phyloP scores from a whole-genome alignment of 2,797 vertebrate species.

The Xenops minutus region DNA sequence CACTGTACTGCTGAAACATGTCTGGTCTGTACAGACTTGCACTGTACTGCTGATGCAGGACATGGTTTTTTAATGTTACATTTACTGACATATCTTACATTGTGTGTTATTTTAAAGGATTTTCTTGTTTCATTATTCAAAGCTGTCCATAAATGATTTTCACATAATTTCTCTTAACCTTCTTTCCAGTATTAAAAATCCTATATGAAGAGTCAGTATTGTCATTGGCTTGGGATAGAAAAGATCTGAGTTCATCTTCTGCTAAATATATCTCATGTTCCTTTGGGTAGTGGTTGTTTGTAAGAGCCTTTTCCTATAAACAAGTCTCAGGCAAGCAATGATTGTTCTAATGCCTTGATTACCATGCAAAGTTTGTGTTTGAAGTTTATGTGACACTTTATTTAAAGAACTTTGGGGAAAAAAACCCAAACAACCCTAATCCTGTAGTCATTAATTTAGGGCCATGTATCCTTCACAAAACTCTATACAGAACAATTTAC shows the following conservation, averaged over 20 bases:
- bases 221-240: background rate
- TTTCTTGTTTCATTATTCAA: background rate
- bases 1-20: background rate
- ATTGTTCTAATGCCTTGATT: background rate
- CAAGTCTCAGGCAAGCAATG: background rate
- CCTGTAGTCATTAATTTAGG: background rate
- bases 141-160: background rate
- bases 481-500: background rate
- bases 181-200: background rate
- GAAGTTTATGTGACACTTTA: background rate
- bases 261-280: background rate
- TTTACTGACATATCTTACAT: background rate
- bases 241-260: background rate
- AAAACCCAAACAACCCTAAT: accelerated
- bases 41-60: background rate
- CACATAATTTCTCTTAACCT: background rate
- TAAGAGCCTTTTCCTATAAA: background rate
- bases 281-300: background rate
- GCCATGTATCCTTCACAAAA: background rate
- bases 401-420: background rate
- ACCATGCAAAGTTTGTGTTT: background rate
- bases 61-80: accelerated
- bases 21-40: background rate
- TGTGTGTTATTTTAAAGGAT: background rate
- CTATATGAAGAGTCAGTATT: background rate